A percentile compares a stretch with the other conserved stretches of the same genome.
Evolutionary conservation across 1,140 invertebrate genomes (phyloP).

Genomic region (Grapholita molesta): DNA sequence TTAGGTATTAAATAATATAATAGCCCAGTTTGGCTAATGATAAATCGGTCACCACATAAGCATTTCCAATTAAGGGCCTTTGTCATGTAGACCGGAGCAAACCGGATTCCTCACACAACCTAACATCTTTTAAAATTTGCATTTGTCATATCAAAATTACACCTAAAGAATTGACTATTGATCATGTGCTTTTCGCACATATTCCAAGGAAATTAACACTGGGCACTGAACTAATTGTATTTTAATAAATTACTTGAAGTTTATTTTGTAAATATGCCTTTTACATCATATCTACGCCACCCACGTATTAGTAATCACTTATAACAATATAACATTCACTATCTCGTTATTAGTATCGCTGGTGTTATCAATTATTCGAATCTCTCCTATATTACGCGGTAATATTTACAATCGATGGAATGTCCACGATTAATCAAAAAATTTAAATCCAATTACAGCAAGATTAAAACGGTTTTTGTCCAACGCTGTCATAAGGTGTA

Average conservation of each 20-base stretch:
- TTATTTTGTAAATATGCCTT: background rate
- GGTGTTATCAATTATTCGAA: background rate
- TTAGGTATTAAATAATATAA: background rate
- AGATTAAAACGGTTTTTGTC: conserved; percentile 4
- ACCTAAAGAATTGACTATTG: too few relatives aligned
- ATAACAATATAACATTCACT: conserved; percentile 6
- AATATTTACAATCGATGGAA: conserved; percentile 9
- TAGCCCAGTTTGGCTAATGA: background rate
- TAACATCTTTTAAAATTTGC: background rate
- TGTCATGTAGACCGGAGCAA: background rate
- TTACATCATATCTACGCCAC: background rate
- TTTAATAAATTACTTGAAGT: background rate
- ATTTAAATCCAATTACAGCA: conserved; percentile 3
- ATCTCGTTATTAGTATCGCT: conserved; percentile 1
- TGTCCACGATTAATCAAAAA: conserved; percentile 9
- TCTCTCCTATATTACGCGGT: background rate
- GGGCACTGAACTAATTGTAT: background rate
- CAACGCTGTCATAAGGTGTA: conserved; percentile 9
- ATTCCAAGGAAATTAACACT: too few relatives aligned
- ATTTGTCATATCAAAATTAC: background rate
- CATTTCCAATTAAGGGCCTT: background rate
- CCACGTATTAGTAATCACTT: conserved; percentile 3
- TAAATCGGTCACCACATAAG: background rate
- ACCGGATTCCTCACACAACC: background rate
- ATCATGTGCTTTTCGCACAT: too few relatives aligned